Evolutionary conservation across 2,888 invertebrate genomes (phyloP).

Genomic region (Strigamia transsilvanica): DNA sequence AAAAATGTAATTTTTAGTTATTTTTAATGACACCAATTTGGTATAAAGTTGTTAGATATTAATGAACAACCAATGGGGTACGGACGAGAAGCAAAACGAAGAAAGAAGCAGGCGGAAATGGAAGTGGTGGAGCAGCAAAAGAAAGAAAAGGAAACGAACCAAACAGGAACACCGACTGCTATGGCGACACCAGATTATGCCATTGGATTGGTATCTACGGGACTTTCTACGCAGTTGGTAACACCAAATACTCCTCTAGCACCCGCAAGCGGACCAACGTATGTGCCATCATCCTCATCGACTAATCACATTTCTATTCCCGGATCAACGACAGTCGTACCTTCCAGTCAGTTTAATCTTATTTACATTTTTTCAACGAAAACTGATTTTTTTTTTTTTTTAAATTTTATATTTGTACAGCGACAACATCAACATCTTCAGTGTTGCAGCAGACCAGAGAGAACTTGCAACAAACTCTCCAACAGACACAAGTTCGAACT

Average conservation of each 20-base stretch:
- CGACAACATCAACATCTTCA: conserved; percentile 60
- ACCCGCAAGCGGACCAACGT: conserved; percentile 60
- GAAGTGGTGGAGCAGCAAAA: conserved; percentile 63
- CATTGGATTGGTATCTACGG: conserved; percentile 75
- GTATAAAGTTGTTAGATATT: conserved; percentile 78
- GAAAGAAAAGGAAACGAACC: conserved; percentile 63
- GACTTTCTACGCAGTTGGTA: conserved; percentile 66
- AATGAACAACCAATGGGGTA: conserved; percentile 88
- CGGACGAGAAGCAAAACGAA: conserved; percentile 80
- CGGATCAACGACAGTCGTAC: conserved; percentile 53
- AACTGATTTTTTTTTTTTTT: not conserved
- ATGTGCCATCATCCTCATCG: conserved; percentile 58
- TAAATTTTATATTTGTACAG: too few species aligned
- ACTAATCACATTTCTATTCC: conserved; percentile 54
- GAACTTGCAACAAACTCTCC: conserved; percentile 60
- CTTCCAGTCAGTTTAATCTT: conserved; percentile 56
- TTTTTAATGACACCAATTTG: conserved; percentile 20
- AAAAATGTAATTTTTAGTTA: not conserved
- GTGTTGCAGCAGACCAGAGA: conserved; percentile 61
- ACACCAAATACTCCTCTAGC: conserved; percentile 61
- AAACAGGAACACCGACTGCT: conserved; percentile 59
- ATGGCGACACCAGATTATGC: conserved; percentile 81
- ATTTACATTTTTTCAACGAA: not conserved
- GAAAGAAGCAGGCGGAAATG: conserved; percentile 72
- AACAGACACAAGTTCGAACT: conserved; percentile 57